Conservation (phyloP, 2,113 vertebrate genomes). For the Microcebus ravelobensis region DNA sequence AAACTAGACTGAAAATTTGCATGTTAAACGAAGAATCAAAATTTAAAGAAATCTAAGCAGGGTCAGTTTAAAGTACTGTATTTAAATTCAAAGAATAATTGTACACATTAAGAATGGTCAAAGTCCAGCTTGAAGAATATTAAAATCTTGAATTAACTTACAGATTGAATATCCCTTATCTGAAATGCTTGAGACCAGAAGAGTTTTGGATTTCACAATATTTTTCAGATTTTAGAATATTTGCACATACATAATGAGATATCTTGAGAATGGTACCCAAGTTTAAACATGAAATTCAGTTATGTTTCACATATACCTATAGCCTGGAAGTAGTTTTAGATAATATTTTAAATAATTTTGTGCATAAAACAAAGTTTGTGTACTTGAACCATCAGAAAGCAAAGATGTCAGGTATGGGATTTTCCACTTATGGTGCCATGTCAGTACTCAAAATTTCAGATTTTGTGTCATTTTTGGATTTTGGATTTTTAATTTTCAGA, state of each 20-base stretch:
- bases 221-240: not conserved
- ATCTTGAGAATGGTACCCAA: not conserved
- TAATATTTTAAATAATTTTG: not conserved
- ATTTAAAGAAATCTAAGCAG: not conserved
- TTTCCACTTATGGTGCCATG: too few relatives aligned
- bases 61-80: not conserved
- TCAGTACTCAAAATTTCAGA: too few relatives aligned
- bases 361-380: not conserved
- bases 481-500: too few relatives aligned
- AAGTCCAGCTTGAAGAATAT: not conserved
- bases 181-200: not conserved
- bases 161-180: not conserved
- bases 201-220: not conserved
- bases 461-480: too few relatives aligned
- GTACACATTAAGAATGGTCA: not conserved
- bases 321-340: not conserved
- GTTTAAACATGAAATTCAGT: too few relatives aligned
- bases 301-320: not conserved
- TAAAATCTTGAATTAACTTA: not conserved
- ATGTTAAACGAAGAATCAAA: not conserved
- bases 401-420: not conserved
- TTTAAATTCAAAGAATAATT: not conserved
- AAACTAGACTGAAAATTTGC: not conserved
- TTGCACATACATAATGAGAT: not conserved
- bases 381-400: not conserved